These are phyloP conservation scores for Acrocephalus scirpaceus DNA, from an alignment of 2,797 vertebrate genomes.

Conservation along the genomic window DNA sequence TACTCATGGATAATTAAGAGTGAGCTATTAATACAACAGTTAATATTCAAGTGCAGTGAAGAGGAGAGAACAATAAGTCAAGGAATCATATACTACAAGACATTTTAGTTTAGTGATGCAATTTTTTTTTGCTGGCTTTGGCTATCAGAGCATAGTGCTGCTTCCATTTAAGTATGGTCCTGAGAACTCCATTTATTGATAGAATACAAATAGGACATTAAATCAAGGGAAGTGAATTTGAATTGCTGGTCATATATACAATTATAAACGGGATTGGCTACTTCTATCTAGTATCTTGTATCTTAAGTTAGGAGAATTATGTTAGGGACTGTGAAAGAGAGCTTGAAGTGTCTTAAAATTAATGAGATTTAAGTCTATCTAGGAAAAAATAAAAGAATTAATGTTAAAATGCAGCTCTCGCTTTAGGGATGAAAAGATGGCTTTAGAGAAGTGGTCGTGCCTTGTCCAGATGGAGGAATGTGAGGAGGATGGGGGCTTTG, in stretches of 20 bases:
- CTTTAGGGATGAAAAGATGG: background rate
- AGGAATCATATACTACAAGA: constrained; percentile 63
- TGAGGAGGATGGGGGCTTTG: background rate
- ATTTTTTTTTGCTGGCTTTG: constrained; percentile 34
- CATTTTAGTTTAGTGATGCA: constrained; percentile 38
- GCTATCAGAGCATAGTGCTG: constrained; percentile 36
- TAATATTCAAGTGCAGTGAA: constrained; percentile 80
- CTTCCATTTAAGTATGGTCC: constrained; percentile 33
- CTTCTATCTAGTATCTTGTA: background rate
- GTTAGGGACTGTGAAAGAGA: constrained; percentile 27
- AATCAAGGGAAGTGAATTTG: constrained; percentile 47
- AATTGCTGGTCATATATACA: constrained; percentile 42
- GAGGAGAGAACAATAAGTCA: constrained; percentile 78
- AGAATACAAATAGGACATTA: constrained; percentile 58
- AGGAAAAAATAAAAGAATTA: background rate
- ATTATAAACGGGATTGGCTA: background rate
- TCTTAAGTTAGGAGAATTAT: constrained; percentile 37
- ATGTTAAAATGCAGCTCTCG: background rate
- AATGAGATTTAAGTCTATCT: background rate
- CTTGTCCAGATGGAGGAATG: background rate
- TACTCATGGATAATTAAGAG: constrained; percentile 84
- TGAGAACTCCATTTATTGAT: constrained; percentile 59
- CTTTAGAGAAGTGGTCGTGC: background rate
- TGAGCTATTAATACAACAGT: constrained; percentile 82
- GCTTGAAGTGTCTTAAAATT: constrained; percentile 43